phyloP scores from a whole-genome alignment of 1,140 invertebrate genomes.

The Neodiprion lecontei region DNA sequence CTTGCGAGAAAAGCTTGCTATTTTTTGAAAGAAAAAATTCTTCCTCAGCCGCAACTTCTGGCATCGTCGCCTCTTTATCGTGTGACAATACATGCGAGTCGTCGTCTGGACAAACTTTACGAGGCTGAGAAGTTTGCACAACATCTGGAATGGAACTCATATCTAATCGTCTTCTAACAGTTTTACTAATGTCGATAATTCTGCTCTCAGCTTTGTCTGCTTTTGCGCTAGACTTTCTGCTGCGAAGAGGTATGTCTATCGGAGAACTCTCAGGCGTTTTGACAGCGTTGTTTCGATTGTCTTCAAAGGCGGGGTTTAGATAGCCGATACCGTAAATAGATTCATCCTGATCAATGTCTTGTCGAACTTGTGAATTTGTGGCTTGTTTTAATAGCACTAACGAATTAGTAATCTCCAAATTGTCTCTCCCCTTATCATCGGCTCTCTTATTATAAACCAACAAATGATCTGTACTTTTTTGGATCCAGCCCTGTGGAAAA shows the following conservation, averaged over 20 bases:
- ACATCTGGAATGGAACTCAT: constrained; percentile 51
- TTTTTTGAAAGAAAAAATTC: constrained; percentile 69
- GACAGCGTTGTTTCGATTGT: constrained; percentile 34
- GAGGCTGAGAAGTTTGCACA: constrained; percentile 49
- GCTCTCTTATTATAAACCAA: constrained; percentile 48
- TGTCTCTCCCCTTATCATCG: constrained; percentile 53
- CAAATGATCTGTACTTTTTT: constrained; percentile 55
- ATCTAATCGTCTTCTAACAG: constrained; percentile 48
- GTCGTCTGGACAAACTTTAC: constrained; percentile 32
- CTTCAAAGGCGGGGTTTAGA: constrained; percentile 57
- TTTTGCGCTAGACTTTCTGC: constrained; percentile 43
- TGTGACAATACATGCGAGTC: constrained; percentile 27
- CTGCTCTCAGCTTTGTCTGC: constrained; percentile 37
- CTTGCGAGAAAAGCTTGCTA: constrained; percentile 74
- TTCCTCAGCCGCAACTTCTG: constrained; percentile 45
- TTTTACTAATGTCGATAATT: constrained; percentile 46
- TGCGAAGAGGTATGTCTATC: constrained; percentile 37
- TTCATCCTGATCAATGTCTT: constrained; percentile 39
- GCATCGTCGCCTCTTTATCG: constrained; percentile 30
- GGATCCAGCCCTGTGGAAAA: constrained; percentile 58
- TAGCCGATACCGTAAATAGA: constrained; percentile 52
- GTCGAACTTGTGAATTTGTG: constrained; percentile 29
- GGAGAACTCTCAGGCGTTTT: constrained; percentile 43
- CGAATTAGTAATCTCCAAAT: constrained; percentile 30
- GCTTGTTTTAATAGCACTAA: constrained; percentile 19